Conservation (phyloP, 2,888 invertebrate genomes). For the Litoditis marina region DNA sequence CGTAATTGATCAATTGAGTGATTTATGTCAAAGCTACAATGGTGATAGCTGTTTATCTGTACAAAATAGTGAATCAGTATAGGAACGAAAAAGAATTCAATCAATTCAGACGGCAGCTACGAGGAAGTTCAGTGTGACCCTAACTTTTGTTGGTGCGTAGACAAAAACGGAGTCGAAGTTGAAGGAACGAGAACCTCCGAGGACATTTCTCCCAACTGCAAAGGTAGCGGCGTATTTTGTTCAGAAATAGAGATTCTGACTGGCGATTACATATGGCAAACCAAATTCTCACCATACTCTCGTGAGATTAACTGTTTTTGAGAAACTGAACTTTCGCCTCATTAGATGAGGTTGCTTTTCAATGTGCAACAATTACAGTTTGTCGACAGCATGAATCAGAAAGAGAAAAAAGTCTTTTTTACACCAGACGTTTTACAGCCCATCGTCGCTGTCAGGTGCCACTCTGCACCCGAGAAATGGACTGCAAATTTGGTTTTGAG, state of each 20-base stretch:
- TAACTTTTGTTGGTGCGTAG: slow-evolving; percentile 56
- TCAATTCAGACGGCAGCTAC: slow-evolving; percentile 44
- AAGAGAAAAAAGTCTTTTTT: not conserved
- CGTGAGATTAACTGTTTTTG: no score
- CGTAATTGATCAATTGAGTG: no score
- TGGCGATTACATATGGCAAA: no score
- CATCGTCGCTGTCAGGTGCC: slow-evolving; percentile 9
- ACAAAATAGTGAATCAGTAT: not conserved
- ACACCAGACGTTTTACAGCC: not conserved
- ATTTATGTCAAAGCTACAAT: not conserved
- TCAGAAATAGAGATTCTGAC: not conserved
- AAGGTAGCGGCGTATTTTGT: slow-evolving; percentile 9
- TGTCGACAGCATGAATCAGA: no score
- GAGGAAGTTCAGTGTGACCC: slow-evolving; percentile 51
- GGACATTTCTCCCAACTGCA: slow-evolving; percentile 41
- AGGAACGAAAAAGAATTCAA: not conserved
- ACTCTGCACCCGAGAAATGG: slow-evolving; percentile 8
- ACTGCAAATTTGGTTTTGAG: slow-evolving; percentile 50
- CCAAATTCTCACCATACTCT: no score
- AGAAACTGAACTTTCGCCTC: no score
- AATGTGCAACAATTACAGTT: no score
- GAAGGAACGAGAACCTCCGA: slow-evolving; percentile 46
- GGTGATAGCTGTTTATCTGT: not conserved
- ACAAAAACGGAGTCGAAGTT: slow-evolving; percentile 44
- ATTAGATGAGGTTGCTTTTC: no score